Evolutionary conservation across 1,140 invertebrate genomes (phyloP), one percentile per base, ranked within the genome.

Genomic region (Tetranychus cinnabarinus): DNA sequence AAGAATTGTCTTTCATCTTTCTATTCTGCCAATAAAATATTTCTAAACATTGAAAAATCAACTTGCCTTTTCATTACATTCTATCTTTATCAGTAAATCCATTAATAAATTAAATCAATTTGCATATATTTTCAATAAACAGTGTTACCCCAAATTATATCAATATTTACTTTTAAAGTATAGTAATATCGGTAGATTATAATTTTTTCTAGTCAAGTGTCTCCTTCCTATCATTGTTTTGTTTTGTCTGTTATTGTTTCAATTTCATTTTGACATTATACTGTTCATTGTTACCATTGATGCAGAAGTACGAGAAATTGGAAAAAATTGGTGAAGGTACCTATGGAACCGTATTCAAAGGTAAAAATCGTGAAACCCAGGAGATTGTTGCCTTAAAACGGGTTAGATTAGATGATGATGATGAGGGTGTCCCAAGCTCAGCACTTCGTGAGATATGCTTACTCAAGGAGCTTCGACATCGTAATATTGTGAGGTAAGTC

Each of bases 311-410:
- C 82, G 92, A 97, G 74, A 96, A 95, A 77, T 77, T 97, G 63
- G 92, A 97, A 70, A 97, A 97, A 81, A 97, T 97, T 73, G 92
- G 92, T 64, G 92, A 97, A 83, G 91, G 86, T 45, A 99, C 95
- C 58, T 98, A 98, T 77, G 95, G 95, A 60, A 97, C 92, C 48
- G 95, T 99, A 36, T 99, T 97, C 69, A 98, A 98, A 78, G 95
- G 93, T 0, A 96, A 95, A 74, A 97, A 97, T 72, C 79, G 88
- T 65, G 92, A 97, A 74, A 88, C 86, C 31, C 84, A 92, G 70
- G 92, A 97, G 77, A 93, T 98, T 66, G 93, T 98, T 23, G 95
- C 95, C 3, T 75, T 98, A 58, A 99, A 99, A 75, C 75, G 93
- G 70, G 93, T 99, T n/a, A 79, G 93, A 65, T 76, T 81, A 4